A percentile compares a stretch with the other conserved stretches of the same genome.
Evolutionary conservation across 2,888 invertebrate species (phyloP).

Genomic region (Neuroscelio doddi): DNA sequence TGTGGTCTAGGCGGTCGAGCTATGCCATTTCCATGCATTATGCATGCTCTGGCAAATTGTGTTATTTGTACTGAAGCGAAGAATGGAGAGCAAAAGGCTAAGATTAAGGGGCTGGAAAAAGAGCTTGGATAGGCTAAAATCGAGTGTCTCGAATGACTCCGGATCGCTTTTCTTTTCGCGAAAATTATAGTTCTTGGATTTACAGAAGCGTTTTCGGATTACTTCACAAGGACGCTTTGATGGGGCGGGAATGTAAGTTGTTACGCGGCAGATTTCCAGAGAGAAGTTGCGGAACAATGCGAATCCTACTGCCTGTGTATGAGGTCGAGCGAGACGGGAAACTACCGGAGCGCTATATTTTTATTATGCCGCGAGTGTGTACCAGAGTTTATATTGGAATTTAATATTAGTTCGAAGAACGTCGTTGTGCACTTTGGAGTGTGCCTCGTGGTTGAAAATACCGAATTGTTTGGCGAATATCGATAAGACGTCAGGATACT

Average conservation of each 20-base stretch:
- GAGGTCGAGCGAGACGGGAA: background rate
- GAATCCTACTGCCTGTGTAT: background rate
- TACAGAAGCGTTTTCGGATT: constrained; percentile 20
- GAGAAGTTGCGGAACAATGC: constrained; percentile 1
- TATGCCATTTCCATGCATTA: constrained; percentile 65
- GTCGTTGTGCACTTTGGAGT: background rate
- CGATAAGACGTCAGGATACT: constrained; percentile 14
- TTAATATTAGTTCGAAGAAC: constrained; percentile 6
- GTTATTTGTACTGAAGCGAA: constrained; percentile 58
- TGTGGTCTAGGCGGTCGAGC: constrained; percentile 59
- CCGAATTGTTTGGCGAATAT: constrained; percentile 3
- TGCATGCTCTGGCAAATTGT: constrained; percentile 67
- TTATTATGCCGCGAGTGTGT: background rate
- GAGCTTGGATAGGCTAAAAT: constrained; percentile 16
- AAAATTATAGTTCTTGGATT: constrained; percentile 37
- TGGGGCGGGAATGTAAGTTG: background rate
- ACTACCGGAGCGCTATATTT: background rate
- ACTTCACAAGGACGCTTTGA: background rate
- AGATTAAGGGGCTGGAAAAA: constrained; percentile 28
- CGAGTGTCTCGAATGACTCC: constrained; percentile 14
- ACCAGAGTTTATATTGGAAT: background rate
- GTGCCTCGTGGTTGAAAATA: background rate
- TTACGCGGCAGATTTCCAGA: background rate
- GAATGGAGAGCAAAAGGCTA: constrained; percentile 39
- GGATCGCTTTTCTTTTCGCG: constrained; percentile 1